phyloP scores from a whole-genome alignment of 1,140 invertebrate genomes.

The Cydia pomonella region DNA sequence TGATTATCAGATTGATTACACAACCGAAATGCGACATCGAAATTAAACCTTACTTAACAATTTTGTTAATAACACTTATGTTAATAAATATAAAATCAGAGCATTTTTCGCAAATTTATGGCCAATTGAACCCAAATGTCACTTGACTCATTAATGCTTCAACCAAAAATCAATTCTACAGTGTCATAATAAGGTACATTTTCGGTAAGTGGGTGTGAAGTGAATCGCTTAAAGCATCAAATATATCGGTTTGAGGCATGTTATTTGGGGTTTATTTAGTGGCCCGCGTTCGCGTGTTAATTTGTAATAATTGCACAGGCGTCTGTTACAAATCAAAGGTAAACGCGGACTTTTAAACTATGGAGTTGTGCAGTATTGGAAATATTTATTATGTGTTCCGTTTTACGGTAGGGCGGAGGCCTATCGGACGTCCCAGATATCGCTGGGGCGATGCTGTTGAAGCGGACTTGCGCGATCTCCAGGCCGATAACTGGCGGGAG shows the following conservation, averaged over 20 bases:
- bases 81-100: constrained; percentile 26
- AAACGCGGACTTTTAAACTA: background rate
- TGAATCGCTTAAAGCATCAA: constrained; percentile 36
- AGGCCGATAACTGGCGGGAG: no score
- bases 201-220: constrained; percentile 1
- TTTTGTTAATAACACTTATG: background rate
- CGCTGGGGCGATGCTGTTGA: no score
- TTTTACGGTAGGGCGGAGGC: no score
- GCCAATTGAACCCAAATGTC: constrained; percentile 21
- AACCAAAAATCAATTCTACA: background rate
- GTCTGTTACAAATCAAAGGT: constrained; percentile 38
- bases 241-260: constrained; percentile 38
- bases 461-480: no score
- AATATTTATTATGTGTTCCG: no score
- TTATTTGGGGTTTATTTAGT: constrained; percentile 39
- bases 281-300: constrained; percentile 37
- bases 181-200: background rate
- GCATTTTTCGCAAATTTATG: constrained; percentile 13
- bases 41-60: background rate
- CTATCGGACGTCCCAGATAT: no score
- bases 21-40: background rate
- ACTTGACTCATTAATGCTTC: background rate
- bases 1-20: background rate
- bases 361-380: background rate
- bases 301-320: constrained; percentile 42